A percentile compares a stretch with the other conserved stretches of the same genome.
These are phyloP conservation scores for Eufriesea mexicana DNA, from an alignment of 1,140 invertebrate genomes.

Conservation along the genomic window DNA sequence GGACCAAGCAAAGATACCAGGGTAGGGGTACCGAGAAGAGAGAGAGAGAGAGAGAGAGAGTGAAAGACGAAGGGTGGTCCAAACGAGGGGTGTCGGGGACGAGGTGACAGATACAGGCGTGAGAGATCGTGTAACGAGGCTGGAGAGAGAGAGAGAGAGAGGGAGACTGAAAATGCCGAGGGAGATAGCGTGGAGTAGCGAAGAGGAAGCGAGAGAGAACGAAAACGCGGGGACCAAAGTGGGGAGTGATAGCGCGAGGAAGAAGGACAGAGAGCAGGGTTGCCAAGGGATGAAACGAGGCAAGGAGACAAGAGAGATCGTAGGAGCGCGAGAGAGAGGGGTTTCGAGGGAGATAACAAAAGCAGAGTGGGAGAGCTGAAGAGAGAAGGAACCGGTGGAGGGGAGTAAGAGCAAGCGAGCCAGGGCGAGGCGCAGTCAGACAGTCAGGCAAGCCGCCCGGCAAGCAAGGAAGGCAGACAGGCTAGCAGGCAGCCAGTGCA, in stretches of 20 bases:
- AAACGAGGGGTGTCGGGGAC: slow-evolving; percentile 22
- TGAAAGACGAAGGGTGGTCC: not conserved
- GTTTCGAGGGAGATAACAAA: slow-evolving; percentile 27
- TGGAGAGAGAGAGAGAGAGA: not conserved
- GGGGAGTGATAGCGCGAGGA: not conserved
- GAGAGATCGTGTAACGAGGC: slow-evolving; percentile 58
- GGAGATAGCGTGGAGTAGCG: not conserved
- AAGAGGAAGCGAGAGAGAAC: not conserved
- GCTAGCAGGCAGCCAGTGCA: slow-evolving; percentile 72
- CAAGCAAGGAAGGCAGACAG: slow-evolving; percentile 69
- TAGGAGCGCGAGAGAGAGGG: not conserved
- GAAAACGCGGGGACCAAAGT: not conserved
- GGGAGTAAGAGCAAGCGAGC: slow-evolving; percentile 67
- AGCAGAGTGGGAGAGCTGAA: slow-evolving; percentile 47
- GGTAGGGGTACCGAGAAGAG: slow-evolving; percentile 36
- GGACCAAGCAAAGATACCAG: slow-evolving; percentile 5
- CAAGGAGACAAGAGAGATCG: not conserved
- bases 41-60: not conserved
- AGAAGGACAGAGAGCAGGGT: not conserved
- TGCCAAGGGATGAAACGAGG: slow-evolving; percentile 6
- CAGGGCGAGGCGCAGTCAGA: slow-evolving; percentile 79
- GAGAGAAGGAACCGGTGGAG: slow-evolving; percentile 61
- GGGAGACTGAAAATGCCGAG: not conserved
- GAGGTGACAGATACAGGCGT: slow-evolving; percentile 45
- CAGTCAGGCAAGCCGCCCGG: slow-evolving; percentile 78